Evolutionary conservation across 2,888 invertebrate genomes (phyloP), one percentile per base, ranked within the genome.

Genomic region (Agapetus fuscipes): DNA sequence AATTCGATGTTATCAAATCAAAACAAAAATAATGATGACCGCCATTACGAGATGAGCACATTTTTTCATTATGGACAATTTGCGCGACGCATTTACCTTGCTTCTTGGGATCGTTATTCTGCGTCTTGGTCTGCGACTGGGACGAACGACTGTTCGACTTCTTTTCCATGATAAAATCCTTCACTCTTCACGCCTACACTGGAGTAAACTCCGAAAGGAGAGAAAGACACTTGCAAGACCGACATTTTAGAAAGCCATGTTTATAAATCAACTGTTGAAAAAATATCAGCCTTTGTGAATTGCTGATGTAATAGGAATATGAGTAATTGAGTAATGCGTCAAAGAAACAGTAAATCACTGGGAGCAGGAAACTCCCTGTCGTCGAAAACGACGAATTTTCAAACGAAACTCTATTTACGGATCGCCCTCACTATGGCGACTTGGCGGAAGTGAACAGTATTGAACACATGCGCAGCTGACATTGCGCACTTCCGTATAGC

Each of bases 351-450:
- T 59, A 64, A 57, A n/a, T 62, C 66, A 67, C 67, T 66, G 74
- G 76, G 75, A 75, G 74, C 60, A 56, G 56, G 54, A 55, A 62
- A 74, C 76, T 74, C 76, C 77, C 76, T 72, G 69, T 74, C 76
- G 76, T 68, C 76, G 74, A 57, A 65, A 65, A 68, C 76, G 78
- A 79, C 78, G 76, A 76, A 64, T 61, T 61, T 60, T 57, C 57
- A 52, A 53, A 53, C 61, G 62, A 64, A 62, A 57, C 53, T 58
- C 54, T 54, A 61, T 62, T 60, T 65, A 64, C 64, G 61, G 64
- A 64, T 66, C 72, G 79, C 76, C 79, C 75, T 76, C 64, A 68
- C 71, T 67, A 79, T 78, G 79, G 80, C 81, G 80, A 80, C 77
- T 75, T 4, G 20, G 9, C 20, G 20, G 12, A 27, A 27, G 12